Conservation (phyloP, 2,113 vertebrate genomes). For the Pipra filicauda region DNA sequence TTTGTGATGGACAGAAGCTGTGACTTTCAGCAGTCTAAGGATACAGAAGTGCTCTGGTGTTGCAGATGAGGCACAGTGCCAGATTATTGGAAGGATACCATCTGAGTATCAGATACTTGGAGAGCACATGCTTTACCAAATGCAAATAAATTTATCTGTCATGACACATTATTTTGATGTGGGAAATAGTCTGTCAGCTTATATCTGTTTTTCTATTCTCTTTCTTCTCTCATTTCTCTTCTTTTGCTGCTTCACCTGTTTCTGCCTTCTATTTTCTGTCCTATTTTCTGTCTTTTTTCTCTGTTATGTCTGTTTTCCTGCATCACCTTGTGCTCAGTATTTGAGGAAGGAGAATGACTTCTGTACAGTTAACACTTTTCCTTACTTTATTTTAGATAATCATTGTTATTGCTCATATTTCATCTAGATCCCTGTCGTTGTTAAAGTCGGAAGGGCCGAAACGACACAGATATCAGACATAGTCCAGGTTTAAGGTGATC, state of each 20-base stretch:
- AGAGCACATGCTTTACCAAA: neutral
- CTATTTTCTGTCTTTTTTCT: neutral
- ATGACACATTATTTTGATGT: neutral
- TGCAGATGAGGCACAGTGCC: neutral
- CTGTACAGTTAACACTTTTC: neutral
- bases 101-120: neutral
- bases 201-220: neutral
- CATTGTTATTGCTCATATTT: neutral
- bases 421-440: neutral
- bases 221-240: neutral
- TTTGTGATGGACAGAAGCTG: neutral
- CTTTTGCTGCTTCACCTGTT: neutral
- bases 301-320: neutral
- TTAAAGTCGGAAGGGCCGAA: too few species aligned
- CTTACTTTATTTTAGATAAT: neutral
- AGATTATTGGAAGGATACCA: neutral
- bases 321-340: neutral
- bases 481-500: too few species aligned
- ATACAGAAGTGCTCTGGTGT: neutral
- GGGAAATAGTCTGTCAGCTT: neutral
- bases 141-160: slow-evolving; percentile 13
- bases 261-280: neutral
- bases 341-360: neutral
- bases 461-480: too few species aligned
- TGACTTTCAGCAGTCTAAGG: neutral